Conservation (phyloP, 1,140 invertebrate species). For the Chionoecetes opilio region DNA sequence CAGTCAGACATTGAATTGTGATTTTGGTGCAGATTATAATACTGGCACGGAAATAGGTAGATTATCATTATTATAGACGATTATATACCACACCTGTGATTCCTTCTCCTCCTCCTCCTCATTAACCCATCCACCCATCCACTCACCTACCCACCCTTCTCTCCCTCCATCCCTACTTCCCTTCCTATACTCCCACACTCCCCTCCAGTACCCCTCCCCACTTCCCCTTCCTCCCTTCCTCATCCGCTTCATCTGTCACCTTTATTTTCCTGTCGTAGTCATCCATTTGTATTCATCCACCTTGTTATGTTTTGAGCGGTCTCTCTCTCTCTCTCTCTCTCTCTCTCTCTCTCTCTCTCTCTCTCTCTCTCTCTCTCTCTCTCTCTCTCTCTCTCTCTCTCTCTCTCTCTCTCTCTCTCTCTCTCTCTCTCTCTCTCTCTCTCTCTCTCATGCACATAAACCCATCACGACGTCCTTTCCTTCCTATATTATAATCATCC, state of each 20-base stretch:
- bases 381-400: conserved; percentile 27
- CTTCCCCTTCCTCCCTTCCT: background rate
- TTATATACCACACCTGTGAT: background rate
- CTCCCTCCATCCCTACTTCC: background rate
- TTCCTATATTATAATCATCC: background rate
- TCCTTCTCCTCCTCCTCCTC: background rate
- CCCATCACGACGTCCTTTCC: background rate
- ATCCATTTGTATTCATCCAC: background rate
- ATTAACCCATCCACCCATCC: background rate
- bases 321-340: conserved; percentile 38
- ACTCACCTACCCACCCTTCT: background rate
- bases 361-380: conserved; percentile 47
- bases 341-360: conserved; percentile 53
- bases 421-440: background rate
- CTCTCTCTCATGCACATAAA: background rate
- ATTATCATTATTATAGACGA: too few relatives aligned
- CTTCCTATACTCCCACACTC: conserved; percentile 33
- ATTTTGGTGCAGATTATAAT: too few relatives aligned
- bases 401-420: background rate
- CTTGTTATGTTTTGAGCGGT: background rate
- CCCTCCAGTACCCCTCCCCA: background rate
- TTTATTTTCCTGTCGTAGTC: too few relatives aligned
- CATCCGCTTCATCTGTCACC: too few relatives aligned
- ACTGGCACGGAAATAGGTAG: too few relatives aligned
- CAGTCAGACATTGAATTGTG: too few relatives aligned